Conservation (phyloP, 2,797 vertebrate species). For the Phyllotis vaccarum region DNA sequence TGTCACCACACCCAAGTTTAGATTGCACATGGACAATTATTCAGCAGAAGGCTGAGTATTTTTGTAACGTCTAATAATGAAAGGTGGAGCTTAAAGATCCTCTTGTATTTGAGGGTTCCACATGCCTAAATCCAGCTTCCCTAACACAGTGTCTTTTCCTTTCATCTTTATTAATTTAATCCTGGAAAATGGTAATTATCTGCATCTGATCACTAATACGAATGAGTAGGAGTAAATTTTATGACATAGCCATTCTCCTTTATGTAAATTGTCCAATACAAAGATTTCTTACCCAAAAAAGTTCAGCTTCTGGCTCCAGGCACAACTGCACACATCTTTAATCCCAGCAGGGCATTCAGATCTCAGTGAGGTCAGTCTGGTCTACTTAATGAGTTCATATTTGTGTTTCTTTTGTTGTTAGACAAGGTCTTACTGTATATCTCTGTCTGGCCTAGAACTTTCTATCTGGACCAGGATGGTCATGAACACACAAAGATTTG, state of each 20-base stretch:
- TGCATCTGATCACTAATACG: neutral
- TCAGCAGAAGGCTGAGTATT: neutral
- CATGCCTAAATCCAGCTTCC: neutral
- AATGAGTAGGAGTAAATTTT: neutral
- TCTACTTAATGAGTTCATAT: neutral
- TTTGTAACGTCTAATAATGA: neutral
- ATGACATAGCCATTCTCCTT: neutral
- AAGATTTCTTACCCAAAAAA: neutral
- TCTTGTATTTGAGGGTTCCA: neutral
- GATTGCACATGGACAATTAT: constrained; percentile 3
- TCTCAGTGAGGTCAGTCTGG: neutral
- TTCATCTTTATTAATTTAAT: constrained; percentile 29
- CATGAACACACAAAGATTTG: neutral
- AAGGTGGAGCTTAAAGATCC: neutral
- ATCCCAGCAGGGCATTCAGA: neutral
- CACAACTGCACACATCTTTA: neutral
- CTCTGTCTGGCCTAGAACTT: neutral
- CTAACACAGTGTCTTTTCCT: neutral
- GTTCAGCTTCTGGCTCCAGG: neutral
- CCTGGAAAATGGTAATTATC: neutral
- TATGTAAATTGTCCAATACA: neutral
- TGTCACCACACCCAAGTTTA: neutral
- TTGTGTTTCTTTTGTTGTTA: neutral
- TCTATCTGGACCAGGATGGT: neutral
- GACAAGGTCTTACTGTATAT: neutral